Conservation (phyloP, 2,797 vertebrate genomes). For the Platyrinchus mystaceus region DNA sequence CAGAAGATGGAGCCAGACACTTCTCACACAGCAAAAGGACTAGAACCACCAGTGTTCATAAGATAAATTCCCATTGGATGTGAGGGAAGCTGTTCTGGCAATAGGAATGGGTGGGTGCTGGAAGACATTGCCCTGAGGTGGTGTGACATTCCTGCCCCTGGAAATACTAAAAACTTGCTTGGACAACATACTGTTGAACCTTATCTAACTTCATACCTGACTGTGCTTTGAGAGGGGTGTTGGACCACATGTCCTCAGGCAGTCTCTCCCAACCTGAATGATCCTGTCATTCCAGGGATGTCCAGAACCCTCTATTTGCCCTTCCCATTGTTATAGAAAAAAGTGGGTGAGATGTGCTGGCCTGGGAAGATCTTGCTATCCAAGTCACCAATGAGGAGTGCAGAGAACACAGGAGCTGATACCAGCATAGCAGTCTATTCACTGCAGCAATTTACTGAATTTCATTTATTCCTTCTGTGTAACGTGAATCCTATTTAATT, state of each 20-base stretch:
- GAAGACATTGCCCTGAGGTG: not conserved
- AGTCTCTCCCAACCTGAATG: not conserved
- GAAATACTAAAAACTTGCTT: not conserved
- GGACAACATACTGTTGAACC: not conserved
- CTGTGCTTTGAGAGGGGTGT: not conserved
- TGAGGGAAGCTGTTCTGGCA: not conserved
- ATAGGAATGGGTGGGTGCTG: not conserved
- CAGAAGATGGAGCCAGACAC: not conserved
- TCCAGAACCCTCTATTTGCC: not conserved
- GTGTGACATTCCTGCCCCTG: not conserved
- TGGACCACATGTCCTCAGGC: not conserved
- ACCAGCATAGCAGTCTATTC: not conserved
- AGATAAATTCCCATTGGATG: not conserved
- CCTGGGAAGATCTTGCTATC: not conserved
- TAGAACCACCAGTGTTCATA: not conserved
- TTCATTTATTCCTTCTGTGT: not conserved
- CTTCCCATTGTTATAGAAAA: not conserved
- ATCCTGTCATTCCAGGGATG: not conserved
- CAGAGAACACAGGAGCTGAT: not conserved
- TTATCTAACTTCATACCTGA: not conserved
- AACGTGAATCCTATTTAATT: not conserved
- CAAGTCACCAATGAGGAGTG: not conserved
- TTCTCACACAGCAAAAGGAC: not conserved
- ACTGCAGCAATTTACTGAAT: not conserved
- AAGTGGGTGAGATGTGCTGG: not conserved